phyloP scores from a whole-genome alignment of 2,113 vertebrate species.

The Rhabdornis inornatus region DNA sequence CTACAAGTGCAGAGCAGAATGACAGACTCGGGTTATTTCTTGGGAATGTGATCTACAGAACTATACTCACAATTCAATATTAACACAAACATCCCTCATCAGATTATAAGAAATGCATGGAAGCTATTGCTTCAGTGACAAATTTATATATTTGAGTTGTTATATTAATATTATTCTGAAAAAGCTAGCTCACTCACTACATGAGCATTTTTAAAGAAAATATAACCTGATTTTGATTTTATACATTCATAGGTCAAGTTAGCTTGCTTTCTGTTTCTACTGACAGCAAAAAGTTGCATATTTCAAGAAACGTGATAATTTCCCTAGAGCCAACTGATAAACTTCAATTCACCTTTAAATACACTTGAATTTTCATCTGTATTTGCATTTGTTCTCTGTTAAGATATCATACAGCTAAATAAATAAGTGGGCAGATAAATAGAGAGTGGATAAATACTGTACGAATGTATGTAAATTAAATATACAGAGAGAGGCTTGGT shows the following conservation, averaged over 20 bases:
- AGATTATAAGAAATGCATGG: background rate
- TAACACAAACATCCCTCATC: background rate
- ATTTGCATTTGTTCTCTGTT: background rate
- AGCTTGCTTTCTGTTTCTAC: background rate
- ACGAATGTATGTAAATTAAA: background rate
- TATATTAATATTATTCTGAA: background rate
- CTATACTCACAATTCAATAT: conserved; percentile 6
- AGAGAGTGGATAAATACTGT: background rate
- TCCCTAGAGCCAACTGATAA: background rate
- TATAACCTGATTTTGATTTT: background rate
- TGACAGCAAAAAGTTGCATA: background rate
- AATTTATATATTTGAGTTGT: background rate
- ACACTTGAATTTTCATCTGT: background rate
- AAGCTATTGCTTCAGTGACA: background rate
- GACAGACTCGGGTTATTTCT: conserved; percentile 37
- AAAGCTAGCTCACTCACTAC: background rate
- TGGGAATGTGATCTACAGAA: conserved; percentile 46
- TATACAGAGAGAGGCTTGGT: background rate
- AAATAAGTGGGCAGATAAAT: conserved; percentile 15
- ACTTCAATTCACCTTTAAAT: conserved; percentile 27
- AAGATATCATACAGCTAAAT: background rate
- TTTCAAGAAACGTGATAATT: background rate
- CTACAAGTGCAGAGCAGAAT: conserved; percentile 78
- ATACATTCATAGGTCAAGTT: background rate
- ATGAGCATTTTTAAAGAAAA: background rate